Evolutionary conservation across 2,888 invertebrate genomes (phyloP), one percentile per base, ranked within the genome.

Genomic region (Lepidochrysops patricia): DNA sequence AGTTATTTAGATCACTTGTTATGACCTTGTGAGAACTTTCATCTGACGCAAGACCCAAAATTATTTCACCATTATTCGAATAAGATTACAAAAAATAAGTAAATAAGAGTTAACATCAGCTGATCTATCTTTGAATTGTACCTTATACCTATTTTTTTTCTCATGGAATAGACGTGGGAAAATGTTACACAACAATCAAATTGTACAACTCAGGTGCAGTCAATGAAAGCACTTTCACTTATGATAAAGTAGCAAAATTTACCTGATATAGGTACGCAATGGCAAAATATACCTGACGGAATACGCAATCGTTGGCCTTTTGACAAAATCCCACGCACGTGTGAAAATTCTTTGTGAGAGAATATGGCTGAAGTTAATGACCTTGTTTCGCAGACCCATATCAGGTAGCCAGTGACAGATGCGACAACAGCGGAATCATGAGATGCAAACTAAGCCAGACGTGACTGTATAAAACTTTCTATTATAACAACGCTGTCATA

Each of bases 391-490:
- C 66, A 66, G 63, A 61, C 67, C 66, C 70, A 71, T 82, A 82
- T 84, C 85, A 83, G 77, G 80, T 85, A 80, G 77, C 83, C 59
- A 52, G 48, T 69, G 75, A 76, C 85, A 86, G 82, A 84, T 84
- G 84, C 69, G 73, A 70, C 68, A 77, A 81, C 80, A 78, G 80
- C 80, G 65, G 79, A 82, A 80, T 77, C 74, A 72, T 75, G 70
- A 79, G 80, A 86, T 84, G 84, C 84, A 82, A 83, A 85, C 79
- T 81, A 78, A 82, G 79, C 74, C 80, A 80, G 79, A 85, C 88
- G 86, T 87, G 86, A 86, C 84, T 85, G 69, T 72, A 76, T 70
- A 72, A 70, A 76, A 83, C 83, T 87, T 86, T 88, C 88, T 83
- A 84, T 76, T 66, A 70, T 77, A 80, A 83, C 80, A 76, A 73